Percentiles rank a stretch among this genome's conserved stretches.
These are phyloP conservation scores for Odiellus spinosus DNA, from an alignment of 2,888 invertebrate genomes.

Conservation along the genomic window DNA sequence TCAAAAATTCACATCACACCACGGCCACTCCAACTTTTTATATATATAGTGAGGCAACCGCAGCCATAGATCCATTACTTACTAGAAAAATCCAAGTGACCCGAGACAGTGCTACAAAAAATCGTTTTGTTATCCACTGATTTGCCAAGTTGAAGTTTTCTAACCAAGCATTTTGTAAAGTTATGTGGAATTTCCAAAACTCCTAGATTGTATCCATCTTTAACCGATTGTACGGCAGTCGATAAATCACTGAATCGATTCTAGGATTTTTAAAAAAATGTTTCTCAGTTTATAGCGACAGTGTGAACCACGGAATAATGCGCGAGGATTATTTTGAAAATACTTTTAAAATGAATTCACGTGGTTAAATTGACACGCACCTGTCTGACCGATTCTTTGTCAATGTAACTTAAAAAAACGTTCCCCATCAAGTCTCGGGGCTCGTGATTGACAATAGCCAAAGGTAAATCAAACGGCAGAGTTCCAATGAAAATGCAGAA, in stretches of 20 bases:
- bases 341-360: too few relatives aligned
- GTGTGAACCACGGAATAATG: too few relatives aligned
- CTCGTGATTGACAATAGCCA: constrained; percentile 32
- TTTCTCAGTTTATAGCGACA: too few relatives aligned
- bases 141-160: too few relatives aligned
- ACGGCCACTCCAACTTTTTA: too few relatives aligned
- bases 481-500: constrained; percentile 32
- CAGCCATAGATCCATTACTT: background rate
- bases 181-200: constrained; percentile 73
- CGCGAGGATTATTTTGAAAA: constrained; percentile 1
- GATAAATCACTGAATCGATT: too few relatives aligned
- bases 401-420: constrained; percentile 44
- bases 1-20: too few relatives aligned
- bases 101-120: constrained; percentile 67
- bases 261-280: too few relatives aligned
- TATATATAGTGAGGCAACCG: too few relatives aligned
- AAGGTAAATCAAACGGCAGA: constrained; percentile 25
- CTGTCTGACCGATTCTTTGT: constrained; percentile 44
- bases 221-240: constrained; percentile 53
- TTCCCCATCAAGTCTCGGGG: constrained; percentile 6
- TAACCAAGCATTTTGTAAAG: constrained; percentile 41
- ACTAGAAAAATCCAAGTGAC: constrained; percentile 75
- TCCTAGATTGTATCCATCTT: constrained; percentile 68
- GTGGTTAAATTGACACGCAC: background rate
- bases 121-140: constrained; percentile 58